Evolutionary conservation across 23 tunicate genomes (phyloP).

Genomic region (Ascidia mentula): DNA sequence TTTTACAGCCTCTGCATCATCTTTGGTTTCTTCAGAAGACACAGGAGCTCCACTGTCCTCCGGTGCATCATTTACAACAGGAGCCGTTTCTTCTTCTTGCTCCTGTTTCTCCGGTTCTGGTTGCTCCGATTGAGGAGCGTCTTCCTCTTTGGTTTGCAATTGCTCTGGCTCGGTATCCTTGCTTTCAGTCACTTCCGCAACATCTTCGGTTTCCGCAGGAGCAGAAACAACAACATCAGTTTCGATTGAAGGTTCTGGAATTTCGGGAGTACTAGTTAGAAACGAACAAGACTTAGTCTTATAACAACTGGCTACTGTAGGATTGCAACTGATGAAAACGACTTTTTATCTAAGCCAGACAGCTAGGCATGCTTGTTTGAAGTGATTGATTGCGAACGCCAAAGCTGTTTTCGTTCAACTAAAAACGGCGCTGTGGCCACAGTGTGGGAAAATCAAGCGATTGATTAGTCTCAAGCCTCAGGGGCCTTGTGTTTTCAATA

Average conservation of each 20-base stretch:
- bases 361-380: neutral
- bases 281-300: too few species aligned
- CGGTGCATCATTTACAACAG: too few species aligned
- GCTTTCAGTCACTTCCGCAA: neutral
- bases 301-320: too few species aligned
- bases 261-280: too few species aligned
- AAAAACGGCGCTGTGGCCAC: neutral
- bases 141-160: neutral
- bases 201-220: neutral
- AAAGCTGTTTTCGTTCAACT: neutral
- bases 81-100: neutral
- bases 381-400: neutral
- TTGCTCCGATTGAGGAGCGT: neutral
- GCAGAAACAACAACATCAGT: too few species aligned
- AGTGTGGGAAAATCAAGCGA: neutral
- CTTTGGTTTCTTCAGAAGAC: neutral
- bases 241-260: too few species aligned
- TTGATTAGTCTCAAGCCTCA: neutral
- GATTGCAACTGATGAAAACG: too few species aligned
- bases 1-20: too few species aligned
- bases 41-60: too few species aligned
- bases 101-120: neutral
- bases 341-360: too few species aligned
- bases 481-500: neutral
- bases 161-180: neutral